These are phyloP conservation scores for Caenorhabditis plicata DNA, from an alignment of 2,888 invertebrate species.

Conservation along the genomic window DNA sequence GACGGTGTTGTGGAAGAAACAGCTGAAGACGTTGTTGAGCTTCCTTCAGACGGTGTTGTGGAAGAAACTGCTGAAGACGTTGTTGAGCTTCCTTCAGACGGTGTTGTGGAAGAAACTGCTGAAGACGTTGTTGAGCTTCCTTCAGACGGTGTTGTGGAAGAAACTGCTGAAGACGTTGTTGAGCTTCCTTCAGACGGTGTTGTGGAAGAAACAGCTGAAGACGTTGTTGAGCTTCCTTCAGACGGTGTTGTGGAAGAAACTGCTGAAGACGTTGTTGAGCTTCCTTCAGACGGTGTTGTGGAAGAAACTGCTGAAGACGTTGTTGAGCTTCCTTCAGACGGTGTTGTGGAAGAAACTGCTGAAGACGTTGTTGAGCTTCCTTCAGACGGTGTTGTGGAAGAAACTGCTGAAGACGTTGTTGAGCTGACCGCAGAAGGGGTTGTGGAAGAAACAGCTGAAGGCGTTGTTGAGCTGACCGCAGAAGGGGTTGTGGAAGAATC, in stretches of 20 bases:
- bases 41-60: no score
- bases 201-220: background rate
- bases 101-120: background rate
- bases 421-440: background rate
- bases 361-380: background rate
- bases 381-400: no score
- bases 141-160: background rate
- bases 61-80: background rate
- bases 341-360: background rate
- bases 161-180: background rate
- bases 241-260: background rate
- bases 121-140: background rate
- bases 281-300: background rate
- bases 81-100: background rate
- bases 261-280: background rate
- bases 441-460: no score
- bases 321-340: background rate
- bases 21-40: no score
- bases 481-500: no score
- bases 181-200: conserved; percentile 1
- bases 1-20: no score
- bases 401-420: no score
- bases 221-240: background rate
- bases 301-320: background rate
- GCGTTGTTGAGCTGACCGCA: background rate